These are phyloP conservation scores for Bostrychus sinensis DNA, from an alignment of 2,113 vertebrate species.

Conservation along the genomic window DNA sequence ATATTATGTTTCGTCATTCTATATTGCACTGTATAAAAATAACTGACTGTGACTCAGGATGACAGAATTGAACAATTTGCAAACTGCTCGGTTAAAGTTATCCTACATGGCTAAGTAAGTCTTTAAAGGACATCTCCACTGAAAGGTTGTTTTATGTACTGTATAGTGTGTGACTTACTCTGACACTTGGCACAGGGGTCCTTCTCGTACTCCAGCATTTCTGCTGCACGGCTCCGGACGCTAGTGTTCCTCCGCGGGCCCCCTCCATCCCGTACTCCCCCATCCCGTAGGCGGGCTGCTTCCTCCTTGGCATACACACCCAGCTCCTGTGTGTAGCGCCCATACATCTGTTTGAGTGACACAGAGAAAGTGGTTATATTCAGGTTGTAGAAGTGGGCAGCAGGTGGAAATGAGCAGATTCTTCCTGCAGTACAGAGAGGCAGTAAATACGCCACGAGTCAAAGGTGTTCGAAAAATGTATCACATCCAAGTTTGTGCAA, in stretches of 20 bases:
- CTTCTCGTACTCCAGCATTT: slow-evolving; percentile 89
- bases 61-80: no score
- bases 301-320: slow-evolving; percentile 95
- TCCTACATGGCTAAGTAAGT: no score
- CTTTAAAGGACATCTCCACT: no score
- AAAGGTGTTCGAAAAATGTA: slow-evolving; percentile 24
- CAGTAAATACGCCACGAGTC: slow-evolving; percentile 8
- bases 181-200: slow-evolving; percentile 87
- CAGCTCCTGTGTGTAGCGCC: slow-evolving; percentile 95
- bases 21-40: no score
- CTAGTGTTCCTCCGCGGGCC: slow-evolving; percentile 77
- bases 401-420: slow-evolving; percentile 16
- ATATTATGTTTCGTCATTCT: no score
- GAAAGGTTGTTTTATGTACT: no score
- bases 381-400: slow-evolving; percentile 22
- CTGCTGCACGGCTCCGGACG: slow-evolving; percentile 74
- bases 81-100: no score
- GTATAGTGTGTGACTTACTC: slow-evolving; percentile 75
- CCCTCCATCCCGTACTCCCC: slow-evolving; percentile 83
- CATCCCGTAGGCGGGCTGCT: slow-evolving; percentile 91
- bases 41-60: no score
- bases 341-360: slow-evolving; percentile 88
- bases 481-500: slow-evolving; percentile 4
- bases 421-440: slow-evolving; percentile 11
- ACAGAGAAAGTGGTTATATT: slow-evolving; percentile 28